Percentiles rank a stretch among this genome's conserved stretches.
Conservation (phyloP, 2,888 invertebrate species). For the Polyploca ridens region DNA sequence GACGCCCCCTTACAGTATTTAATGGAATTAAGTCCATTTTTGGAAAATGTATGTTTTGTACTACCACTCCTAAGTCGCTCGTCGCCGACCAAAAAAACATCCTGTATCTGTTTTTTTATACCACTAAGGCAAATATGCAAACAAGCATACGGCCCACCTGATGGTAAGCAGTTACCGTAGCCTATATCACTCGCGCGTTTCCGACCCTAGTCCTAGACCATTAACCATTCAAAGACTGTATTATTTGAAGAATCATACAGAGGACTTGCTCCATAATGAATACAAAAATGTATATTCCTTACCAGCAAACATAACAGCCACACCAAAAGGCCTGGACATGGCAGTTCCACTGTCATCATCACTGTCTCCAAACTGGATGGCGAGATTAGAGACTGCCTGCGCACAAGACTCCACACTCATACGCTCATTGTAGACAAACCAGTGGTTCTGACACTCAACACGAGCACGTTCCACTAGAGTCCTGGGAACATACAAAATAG, state of each 20-base stretch:
- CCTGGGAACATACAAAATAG: conserved; percentile 55
- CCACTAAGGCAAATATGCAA: too few species aligned
- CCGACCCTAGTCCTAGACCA: too few species aligned
- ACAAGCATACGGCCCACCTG: too few species aligned
- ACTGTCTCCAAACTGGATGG: conserved; percentile 99
- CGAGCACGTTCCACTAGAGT: conserved; percentile 97
- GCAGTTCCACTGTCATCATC: conserved; percentile 97
- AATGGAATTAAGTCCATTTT: too few species aligned
- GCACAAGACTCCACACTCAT: conserved; percentile 99
- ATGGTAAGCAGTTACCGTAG: too few species aligned
- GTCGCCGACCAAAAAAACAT: too few species aligned
- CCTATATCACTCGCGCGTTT: too few species aligned
- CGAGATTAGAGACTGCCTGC: conserved; percentile 98
- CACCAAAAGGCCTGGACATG: conserved; percentile 99
- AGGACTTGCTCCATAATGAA: background rate
- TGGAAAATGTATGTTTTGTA: too few species aligned
- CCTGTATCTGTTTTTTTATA: too few species aligned
- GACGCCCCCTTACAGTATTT: too few species aligned
- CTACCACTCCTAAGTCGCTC: too few species aligned
- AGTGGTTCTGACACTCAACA: conserved; percentile 98
- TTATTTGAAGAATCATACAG: background rate
- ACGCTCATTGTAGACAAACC: conserved; percentile 98
- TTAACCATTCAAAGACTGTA: too few species aligned
- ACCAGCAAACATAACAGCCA: conserved; percentile 98
- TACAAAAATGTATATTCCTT: conserved; percentile 24